These are phyloP conservation scores for Tetanocera ferruginea DNA, from an alignment of 2,888 invertebrate species.

Conservation along the genomic window DNA sequence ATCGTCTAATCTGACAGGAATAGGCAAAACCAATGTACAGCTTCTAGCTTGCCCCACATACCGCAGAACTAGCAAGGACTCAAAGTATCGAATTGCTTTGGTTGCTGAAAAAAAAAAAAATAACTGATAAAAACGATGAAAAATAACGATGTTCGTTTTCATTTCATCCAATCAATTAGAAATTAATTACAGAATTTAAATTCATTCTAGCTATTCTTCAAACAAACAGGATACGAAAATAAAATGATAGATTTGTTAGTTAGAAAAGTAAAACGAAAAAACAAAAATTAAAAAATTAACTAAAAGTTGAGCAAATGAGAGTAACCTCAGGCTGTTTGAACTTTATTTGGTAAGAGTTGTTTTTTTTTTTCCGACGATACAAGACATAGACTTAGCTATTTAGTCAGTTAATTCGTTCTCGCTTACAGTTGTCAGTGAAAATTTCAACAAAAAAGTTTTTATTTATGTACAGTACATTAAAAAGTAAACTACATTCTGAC, in stretches of 20 bases:
- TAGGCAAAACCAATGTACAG: neutral
- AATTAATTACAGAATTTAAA: constrained; percentile 6
- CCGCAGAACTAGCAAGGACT: neutral
- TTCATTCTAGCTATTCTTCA: neutral
- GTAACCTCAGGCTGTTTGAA: no score
- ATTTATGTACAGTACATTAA: no score
- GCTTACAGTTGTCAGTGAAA: no score
- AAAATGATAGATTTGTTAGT: neutral
- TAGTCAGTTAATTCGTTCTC: no score
- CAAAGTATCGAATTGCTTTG: neutral
- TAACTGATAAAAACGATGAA: no score
- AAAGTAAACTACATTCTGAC: no score
- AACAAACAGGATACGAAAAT: no score
- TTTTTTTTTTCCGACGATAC: no score
- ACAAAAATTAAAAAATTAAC: neutral
- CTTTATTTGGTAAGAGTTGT: no score
- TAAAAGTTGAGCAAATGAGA: no score
- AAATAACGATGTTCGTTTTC: neutral
- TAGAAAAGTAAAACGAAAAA: neutral
- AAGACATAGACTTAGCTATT: no score
- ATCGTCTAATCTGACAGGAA: constrained; percentile 3
- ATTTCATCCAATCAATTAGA: neutral
- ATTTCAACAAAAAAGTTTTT: no score
- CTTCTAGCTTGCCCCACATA: neutral
- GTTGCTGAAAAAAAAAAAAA: neutral